A percentile compares a stretch with the other conserved stretches of the same genome.
Conservation (phyloP, 35 echinoderm and acorn worm genomes). For the Apostichopus californicus region DNA sequence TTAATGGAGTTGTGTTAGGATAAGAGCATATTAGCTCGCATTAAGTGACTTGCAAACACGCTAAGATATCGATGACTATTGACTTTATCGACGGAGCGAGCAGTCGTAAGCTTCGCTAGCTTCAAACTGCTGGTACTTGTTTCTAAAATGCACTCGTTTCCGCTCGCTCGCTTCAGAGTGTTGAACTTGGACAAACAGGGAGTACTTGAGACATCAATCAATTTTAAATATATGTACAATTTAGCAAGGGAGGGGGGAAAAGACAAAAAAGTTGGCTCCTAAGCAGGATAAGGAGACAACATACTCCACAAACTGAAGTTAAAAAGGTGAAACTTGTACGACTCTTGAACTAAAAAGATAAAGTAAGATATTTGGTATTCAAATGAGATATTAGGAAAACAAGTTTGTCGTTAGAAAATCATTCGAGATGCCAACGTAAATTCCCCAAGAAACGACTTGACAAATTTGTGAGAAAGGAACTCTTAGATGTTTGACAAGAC, state of each 20-base stretch:
- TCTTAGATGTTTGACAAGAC: background rate
- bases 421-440: constrained; percentile 39
- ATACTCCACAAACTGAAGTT: background rate
- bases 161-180: constrained; percentile 43
- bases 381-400: constrained; percentile 59
- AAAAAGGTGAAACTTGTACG: constrained; percentile 27
- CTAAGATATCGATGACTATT: constrained; percentile 52
- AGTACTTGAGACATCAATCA: constrained; percentile 57
- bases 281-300: background rate
- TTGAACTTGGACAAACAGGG: constrained; percentile 56
- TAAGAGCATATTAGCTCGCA: constrained; percentile 63
- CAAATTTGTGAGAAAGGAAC: background rate
- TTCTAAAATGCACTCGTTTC: constrained; percentile 64
- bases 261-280: background rate
- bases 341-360: constrained; percentile 49
- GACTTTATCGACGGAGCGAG: constrained; percentile 51
- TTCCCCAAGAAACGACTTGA: constrained; percentile 42
- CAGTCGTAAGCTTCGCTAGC: constrained; percentile 28
- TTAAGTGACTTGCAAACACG: constrained; percentile 63
- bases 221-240: constrained; percentile 62
- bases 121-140: constrained; percentile 53
- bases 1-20: constrained; percentile 62
- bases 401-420: constrained; percentile 51
- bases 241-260: background rate
- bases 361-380: constrained; percentile 45